These are phyloP conservation scores for Dryoscopus gambensis DNA, from an alignment of 2,113 vertebrate species.

Conservation along the genomic window DNA sequence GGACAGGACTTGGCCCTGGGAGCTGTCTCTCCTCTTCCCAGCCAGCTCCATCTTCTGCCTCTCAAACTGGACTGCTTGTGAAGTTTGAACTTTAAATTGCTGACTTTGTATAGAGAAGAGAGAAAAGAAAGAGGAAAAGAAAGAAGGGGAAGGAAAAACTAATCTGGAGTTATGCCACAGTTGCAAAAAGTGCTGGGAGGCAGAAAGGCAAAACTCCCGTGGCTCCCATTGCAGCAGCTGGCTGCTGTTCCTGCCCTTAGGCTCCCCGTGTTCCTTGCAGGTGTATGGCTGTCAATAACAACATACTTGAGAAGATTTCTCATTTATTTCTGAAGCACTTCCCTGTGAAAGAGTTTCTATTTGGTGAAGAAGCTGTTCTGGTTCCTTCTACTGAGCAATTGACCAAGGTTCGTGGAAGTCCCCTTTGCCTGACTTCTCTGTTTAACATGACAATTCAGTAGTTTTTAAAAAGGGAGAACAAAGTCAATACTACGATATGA, in stretches of 20 bases:
- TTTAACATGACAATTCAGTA: neutral
- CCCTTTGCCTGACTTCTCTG: neutral
- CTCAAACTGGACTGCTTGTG: neutral
- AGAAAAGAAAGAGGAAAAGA: constrained; percentile 30
- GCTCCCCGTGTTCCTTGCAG: neutral
- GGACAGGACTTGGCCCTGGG: neutral
- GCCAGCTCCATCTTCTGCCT: neutral
- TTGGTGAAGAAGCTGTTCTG: neutral
- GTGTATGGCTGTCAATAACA: neutral
- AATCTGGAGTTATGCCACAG: neutral
- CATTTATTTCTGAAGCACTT: neutral
- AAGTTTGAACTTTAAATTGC: neutral
- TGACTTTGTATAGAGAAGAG: neutral
- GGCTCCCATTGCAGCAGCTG: neutral
- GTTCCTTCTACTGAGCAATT: neutral
- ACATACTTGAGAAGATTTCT: neutral
- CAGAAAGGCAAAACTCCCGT: neutral
- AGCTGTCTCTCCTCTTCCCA: neutral
- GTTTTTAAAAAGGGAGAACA: neutral
- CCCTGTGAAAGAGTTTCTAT: neutral
- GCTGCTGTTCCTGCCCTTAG: neutral
- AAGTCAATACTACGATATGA: neutral
- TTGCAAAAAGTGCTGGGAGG: neutral
- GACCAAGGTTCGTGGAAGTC: neutral
- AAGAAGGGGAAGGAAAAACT: neutral